phyloP scores from a whole-genome alignment of 2,797 vertebrate species.

The Parotocinclus haroldoi region DNA sequence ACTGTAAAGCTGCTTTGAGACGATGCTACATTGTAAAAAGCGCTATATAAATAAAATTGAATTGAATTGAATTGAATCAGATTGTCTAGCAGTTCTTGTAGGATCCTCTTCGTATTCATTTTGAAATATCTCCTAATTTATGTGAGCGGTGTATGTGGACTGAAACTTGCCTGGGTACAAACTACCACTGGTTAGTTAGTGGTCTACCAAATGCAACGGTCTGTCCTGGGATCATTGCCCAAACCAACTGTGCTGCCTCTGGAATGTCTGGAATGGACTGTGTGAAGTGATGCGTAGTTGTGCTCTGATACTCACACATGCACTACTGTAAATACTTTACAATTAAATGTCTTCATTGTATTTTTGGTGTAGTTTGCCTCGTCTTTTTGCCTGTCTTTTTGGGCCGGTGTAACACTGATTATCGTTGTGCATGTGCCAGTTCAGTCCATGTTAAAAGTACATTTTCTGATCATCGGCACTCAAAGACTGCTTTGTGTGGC shows the following conservation, averaged over 20 bases:
- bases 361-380: too few species aligned
- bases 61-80: too few species aligned
- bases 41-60: too few species aligned
- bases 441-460: neutral
- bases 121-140: too few species aligned
- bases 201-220: constrained; percentile 54
- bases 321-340: neutral
- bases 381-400: too few species aligned
- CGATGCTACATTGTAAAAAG: too few species aligned
- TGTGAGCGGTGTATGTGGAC: too few species aligned
- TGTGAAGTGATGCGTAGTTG: constrained; percentile 51
- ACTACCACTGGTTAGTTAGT: constrained; percentile 34
- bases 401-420: too few species aligned
- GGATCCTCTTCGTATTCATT: too few species aligned
- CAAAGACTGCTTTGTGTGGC: neutral
- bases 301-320: constrained; percentile 41
- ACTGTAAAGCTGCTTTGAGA: too few species aligned
- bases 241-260: constrained; percentile 65
- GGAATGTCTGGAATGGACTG: constrained; percentile 75
- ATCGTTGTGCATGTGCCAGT: neutral
- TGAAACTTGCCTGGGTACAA: neutral
- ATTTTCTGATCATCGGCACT: constrained; percentile 4
- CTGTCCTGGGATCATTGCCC: constrained; percentile 68
- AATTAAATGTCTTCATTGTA: too few species aligned
- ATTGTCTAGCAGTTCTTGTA: too few species aligned